Evolutionary conservation across 2,888 invertebrate genomes (phyloP), one percentile per base, ranked within the genome.

Genomic region (Macrosiphum euphorbiae): DNA sequence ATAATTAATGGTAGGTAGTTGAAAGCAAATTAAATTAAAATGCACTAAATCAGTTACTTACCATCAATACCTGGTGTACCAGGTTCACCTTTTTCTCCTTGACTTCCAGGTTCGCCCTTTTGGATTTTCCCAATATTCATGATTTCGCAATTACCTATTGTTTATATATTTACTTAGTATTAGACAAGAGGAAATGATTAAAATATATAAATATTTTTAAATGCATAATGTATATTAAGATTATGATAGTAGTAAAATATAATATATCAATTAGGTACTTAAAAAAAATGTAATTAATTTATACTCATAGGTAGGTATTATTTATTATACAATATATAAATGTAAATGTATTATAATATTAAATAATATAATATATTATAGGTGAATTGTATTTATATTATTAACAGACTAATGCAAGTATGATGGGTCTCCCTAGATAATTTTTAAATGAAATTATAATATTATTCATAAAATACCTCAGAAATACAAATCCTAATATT

Each of bases 51-150:
- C 0, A n/a, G 26, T n/a, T 50, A 86, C 86, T 94, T 16, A 90
- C 94, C 94, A 28, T 94, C 86, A 28, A 16, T 28, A 86, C 94
- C 96, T 94, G 96, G 95, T 20, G 96, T 96, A 35, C 96, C 96
- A 93, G 95, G 95, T 67, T 96, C 95, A 44, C 97, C 97, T 95
- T 96, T 97, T 26, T 97, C 97, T 87, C 97, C 97, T 52, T 96
- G 95, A 24, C 96, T 96, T 28, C 98, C 98, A 8, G 97, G 97
- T 94, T 95, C 95, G 13, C 95, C 95, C 35, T 97, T 97, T 85
- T 97, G 96, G 86, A 98, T 98, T 95, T 97, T 58, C 3, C 13
- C 47, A 0, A 47, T 0, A 26, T 58, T 28, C 16, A 11, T 97
- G 0, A 97, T 97, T 94, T 98, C 98, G 96, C 96, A 95, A 28